Evolutionary conservation across 1,140 invertebrate genomes (phyloP), one percentile per base, ranked within the genome.

Genomic region (Pararge aegeria): DNA sequence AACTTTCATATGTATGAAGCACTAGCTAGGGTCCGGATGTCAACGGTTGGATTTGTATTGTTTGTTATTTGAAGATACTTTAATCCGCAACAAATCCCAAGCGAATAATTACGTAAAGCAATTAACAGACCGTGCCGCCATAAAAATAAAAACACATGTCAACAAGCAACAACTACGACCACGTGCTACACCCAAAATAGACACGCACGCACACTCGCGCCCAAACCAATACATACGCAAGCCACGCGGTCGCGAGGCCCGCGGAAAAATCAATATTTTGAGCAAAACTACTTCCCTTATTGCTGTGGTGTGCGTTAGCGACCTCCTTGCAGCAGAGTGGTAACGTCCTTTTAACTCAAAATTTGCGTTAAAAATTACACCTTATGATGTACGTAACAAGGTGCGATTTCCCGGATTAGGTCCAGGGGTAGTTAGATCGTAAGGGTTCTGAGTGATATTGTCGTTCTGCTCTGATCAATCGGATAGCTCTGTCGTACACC

Each of bases 231-330:
- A 83, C 83, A 57, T 48, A 55, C 55, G 55, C 70, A 44, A 27
- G 58, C 65, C 80, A 79, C 75, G 76, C 78, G 77, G 76, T 70
- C 75, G 75, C 75, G 71, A 67, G 65, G 66, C 78, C 73, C 76
- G 82, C 80, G 77, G 83, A 87, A 87, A 89, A 89, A 89, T 89
- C 86, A 87, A 89, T 89, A 89, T 89, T 89, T 89, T 89, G 83
- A 89, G 83, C 86, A 87, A 86, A 89, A 87, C 83, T 89, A 84
- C 86, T 89, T 87, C 86, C 86, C 83, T 82, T 77, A 80, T 68
- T 66, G 62, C 61, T 42, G 20, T 46, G 76, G 83, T 88, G 83
- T 87, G 83, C 60, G 75, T 76, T 60, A 68, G 67, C 38, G 38
- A 66, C 57, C 46, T 55, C 49, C 6, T 58, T 68, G 61, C 55